Evolutionary conservation across 2,113 vertebrate species (phyloP), one percentile per base, ranked within the genome.

Genomic region (Lampris incognitus): DNA sequence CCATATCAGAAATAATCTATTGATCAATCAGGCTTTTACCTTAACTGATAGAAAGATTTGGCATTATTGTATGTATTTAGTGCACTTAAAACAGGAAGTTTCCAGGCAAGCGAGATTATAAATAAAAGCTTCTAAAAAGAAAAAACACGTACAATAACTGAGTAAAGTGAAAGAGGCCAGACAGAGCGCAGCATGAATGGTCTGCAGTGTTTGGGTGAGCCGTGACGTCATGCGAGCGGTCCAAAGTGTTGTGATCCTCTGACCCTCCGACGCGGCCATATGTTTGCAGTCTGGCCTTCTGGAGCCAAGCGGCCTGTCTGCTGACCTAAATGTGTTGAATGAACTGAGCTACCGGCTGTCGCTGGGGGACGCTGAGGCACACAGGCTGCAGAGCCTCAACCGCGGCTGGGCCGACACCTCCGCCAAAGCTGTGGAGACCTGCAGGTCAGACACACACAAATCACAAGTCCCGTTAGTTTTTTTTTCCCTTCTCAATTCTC

Each of bases 321-420:
- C 96, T 70, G 94, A 93, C 77, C 89, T 98, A 81, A 95, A 97
- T 64, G 87, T 90, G 11, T 83, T 98, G 85, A 97, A 96, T n/a
- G 95, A 97, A 84, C 88, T 94, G 58, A 96, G 96, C 86, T 87
- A 94, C 86, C 92, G 80, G 70, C 78, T 96, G 81, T 91, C 94
- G 0, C 93, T 96, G 3, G 92, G 91, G 55, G 95, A 96, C 56
- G 69, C 91, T 5, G 91, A 88, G 0, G 61, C 93, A 0, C 94
- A 89, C 72, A 95, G 92, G 8, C 86, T 97, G 41, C 96, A 96
- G 49, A 92, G 10, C 4, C 69, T 97, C 79, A 96, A 94, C 91
- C 91, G 88, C 1, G 83, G 87, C 50, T 99, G 98, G 97, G 85
- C 90, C 55, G 90, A 86, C 77, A 87, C 94, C 39, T 91, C 90